Percentiles rank a stretch among this genome's conserved stretches.
These are phyloP conservation scores for Mimachlamys varia DNA, from an alignment of 2,888 invertebrate genomes.

Conservation along the genomic window DNA sequence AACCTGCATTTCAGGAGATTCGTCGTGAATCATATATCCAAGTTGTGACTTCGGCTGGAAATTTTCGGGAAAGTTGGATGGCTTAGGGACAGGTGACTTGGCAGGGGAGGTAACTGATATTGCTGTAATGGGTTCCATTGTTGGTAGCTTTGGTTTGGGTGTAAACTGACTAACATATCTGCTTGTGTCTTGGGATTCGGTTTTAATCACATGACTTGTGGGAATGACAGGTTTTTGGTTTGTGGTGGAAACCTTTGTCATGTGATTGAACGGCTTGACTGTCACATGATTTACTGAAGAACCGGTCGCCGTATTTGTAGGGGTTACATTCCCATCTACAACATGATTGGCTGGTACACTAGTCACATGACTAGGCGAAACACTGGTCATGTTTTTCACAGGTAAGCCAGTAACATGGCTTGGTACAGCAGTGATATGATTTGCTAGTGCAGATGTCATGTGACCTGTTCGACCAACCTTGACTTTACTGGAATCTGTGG, in stretches of 20 bases:
- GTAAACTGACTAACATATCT: not conserved
- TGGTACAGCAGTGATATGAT: not conserved
- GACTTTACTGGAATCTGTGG: not conserved
- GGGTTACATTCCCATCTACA: not conserved
- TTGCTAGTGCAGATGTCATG: not conserved
- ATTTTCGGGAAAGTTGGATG: constrained; percentile 53
- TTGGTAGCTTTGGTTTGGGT: constrained; percentile 11
- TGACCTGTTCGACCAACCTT: not conserved
- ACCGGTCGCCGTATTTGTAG: not conserved
- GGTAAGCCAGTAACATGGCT: not conserved
- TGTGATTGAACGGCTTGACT: not conserved
- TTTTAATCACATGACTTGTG: constrained; percentile 40
- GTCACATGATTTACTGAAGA: not conserved
- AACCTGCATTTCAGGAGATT: constrained; percentile 71
- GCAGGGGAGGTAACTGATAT: not conserved
- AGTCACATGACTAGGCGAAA: not conserved
- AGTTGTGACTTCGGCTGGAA: constrained; percentile 39
- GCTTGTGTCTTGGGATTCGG: constrained; percentile 3
- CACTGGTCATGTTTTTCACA: not conserved
- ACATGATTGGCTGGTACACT: not conserved
- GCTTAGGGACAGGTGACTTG: constrained; percentile 40
- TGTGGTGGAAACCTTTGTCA: not conserved
- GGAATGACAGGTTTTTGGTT: not conserved
- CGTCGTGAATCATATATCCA: constrained; percentile 57
- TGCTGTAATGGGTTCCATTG: not conserved